A percentile compares a stretch with the other conserved stretches of the same genome.
Evolutionary conservation across 2,888 invertebrate species (phyloP).

Genomic region (Hirtodrosophila cameraria): DNA sequence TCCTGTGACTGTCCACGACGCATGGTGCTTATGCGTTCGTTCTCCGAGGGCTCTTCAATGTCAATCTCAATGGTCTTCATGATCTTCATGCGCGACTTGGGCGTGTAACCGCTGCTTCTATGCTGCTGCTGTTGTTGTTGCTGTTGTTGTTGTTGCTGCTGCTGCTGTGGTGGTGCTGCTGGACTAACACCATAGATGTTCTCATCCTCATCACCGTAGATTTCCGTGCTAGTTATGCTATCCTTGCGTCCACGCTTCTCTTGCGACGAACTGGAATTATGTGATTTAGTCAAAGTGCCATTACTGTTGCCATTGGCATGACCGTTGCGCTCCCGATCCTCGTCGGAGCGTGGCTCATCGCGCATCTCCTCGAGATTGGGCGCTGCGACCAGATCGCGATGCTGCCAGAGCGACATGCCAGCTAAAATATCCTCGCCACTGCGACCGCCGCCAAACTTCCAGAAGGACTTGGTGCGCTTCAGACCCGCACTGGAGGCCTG

Average conservation of each 20-base stretch:
- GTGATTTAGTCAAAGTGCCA: constrained; percentile 75
- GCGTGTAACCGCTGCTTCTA: constrained; percentile 73
- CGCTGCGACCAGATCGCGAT: constrained; percentile 90
- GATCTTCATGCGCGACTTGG: constrained; percentile 83
- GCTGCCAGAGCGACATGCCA: constrained; percentile 94
- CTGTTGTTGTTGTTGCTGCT: constrained; percentile 36
- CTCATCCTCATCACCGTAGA: constrained; percentile 80
- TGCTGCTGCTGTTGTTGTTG: constrained; percentile 42
- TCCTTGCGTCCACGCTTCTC: constrained; percentile 80
- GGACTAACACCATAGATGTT: constrained; percentile 81
- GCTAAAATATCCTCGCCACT: constrained; percentile 91
- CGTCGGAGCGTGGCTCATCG: constrained; percentile 55
- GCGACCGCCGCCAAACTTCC: constrained; percentile 89
- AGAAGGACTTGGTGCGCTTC: constrained; percentile 93
- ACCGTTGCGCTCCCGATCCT: constrained; percentile 41
- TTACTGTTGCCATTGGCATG: constrained; percentile 57
- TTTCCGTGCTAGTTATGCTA: constrained; percentile 81
- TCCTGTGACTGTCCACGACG: constrained; percentile 71
- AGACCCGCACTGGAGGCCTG: constrained; percentile 86
- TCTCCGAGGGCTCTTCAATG: constrained; percentile 81
- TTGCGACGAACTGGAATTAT: constrained; percentile 77
- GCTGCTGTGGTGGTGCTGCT: constrained; percentile 42
- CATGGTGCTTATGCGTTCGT: constrained; percentile 75
- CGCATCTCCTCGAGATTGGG: constrained; percentile 77
- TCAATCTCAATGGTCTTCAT: constrained; percentile 84